Evolutionary conservation across 2,888 invertebrate genomes (phyloP), one percentile per base, ranked within the genome.

Genomic region (Cynaeus angustus): DNA sequence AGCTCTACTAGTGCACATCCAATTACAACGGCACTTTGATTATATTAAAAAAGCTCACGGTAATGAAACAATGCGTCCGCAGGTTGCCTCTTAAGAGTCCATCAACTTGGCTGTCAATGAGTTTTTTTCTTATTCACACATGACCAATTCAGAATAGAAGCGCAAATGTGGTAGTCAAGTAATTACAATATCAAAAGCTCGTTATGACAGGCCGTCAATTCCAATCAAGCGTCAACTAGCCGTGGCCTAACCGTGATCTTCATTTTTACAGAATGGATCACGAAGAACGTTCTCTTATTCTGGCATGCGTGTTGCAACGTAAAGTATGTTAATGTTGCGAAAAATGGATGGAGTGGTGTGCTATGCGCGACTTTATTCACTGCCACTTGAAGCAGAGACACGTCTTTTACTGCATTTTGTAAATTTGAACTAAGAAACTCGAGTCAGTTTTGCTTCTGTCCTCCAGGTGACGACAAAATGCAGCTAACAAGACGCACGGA

Each of bases 131-230:
- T 46, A 55, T 73, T 73, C 73, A 73, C 71, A 73, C 73, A 72
- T 69, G 62, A 59, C 52, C 67, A 68, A 68, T 71, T 66, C 55
- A 68, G 55, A 70, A 73, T 72, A 66, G 68, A 71, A 38, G 58
- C 68, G 64, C 70, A 74, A 75, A 71, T 71, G 71, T 72, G 65
- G 78, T 77, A 77, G 77, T 77, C 74, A 56, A 71, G 72, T 79
- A 78, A 79, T 79, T 79, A 79, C 73, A 76, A 79, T 78, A 78
- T 79, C 77, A 77, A 77, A 77, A 71, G 73, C 74, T 68, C 72
- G 75, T 77, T 78, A 76, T 78, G 79, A 79, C 77, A 72, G 74
- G 70, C 74, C 75, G 76, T 79, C 79, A 78, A 70, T 76, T 71
- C 75, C 74, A 79, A 79, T 78, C 77, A 77, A 70, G 59, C 73